phyloP scores from a whole-genome alignment of 2,797 vertebrate species.

The Neoniphon sammara region DNA sequence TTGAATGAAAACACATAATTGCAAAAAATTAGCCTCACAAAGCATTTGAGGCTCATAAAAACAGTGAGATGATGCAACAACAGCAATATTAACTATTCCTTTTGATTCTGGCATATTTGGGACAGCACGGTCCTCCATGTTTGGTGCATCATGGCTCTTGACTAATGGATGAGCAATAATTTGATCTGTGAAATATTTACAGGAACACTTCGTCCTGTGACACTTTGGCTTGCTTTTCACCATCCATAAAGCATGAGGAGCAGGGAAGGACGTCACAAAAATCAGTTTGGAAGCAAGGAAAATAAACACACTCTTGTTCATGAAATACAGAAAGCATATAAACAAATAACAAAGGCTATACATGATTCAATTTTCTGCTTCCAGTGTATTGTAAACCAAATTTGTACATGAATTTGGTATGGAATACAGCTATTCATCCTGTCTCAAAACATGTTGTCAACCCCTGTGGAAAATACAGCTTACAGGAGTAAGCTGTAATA shows the following conservation, averaged over 20 bases:
- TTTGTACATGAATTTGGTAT: conserved; percentile 50
- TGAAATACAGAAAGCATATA: conserved; percentile 11
- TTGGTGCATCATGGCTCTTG: conserved; percentile 45
- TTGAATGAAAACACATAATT: conserved; percentile 67
- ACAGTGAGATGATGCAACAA: conserved; percentile 48
- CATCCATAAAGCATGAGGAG: conserved; percentile 16
- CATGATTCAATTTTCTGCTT: conserved; percentile 59
- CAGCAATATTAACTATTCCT: conserved; percentile 72
- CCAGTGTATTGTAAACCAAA: conserved; percentile 39
- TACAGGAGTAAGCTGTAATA: conserved; percentile 75
- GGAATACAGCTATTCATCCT: conserved; percentile 57
- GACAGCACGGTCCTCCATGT: conserved; percentile 37
- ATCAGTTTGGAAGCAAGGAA: background rate
- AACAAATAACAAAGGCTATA: conserved; percentile 34
- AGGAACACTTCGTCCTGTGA: background rate
- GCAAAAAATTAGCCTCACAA: conserved; percentile 73
- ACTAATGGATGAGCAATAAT: conserved; percentile 64
- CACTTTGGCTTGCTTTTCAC: conserved; percentile 7
- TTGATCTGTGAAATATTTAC: conserved; percentile 54
- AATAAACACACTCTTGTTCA: background rate
- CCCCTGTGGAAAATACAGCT: conserved; percentile 73
- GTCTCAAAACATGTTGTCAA: conserved; percentile 68
- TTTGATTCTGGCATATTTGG: conserved; percentile 70
- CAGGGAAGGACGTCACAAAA: background rate
- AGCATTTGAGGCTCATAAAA: conserved; percentile 30